Evolutionary conservation across 2,113 vertebrate genomes (phyloP), one percentile per base, ranked within the genome.

Genomic region (Dendrocopos noguchii): DNA sequence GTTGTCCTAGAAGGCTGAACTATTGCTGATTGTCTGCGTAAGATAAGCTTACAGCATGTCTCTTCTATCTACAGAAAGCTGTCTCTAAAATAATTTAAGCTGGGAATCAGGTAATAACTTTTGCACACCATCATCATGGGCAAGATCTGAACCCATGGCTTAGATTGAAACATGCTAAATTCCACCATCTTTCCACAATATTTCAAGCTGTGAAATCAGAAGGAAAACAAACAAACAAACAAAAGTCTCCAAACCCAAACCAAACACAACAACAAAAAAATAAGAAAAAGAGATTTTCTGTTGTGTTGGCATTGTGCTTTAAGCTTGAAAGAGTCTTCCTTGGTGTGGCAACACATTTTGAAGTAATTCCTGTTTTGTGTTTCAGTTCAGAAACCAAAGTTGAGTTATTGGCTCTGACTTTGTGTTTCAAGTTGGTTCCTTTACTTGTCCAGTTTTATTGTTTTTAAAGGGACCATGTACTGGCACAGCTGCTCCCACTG

Each of bases 311-410:
- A 72, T 42, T 15, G 6, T 68, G 39, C 18, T 91, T 86, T 86
- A 76, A 86, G 84, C 18, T 77, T 70, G 42, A 67, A 47, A 66
- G 36, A 74, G 55, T 75, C 70, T 90, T 88, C 66, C 80, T 76
- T 50, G 44, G 70, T 90, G 86, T 86, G 93, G 76, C 80, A 93
- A 80, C 64, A 80, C 86, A 70, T 86, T 95, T 83, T 91, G 88
- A 93, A 47, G 76, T 90, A 95, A 95, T 90, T 94, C 61, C 68
- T 94, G 34, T 93, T 96, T 96, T 91, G 82, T 93, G 73, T 87
- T 96, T 92, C 78, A 87, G 79, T 85, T 95, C 85, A 90, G 88
- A 90, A 83, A 73, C 56, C 86, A 86, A 79, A 20, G 0, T 81
- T 94, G 90, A 95, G 82, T 91, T 80, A 86, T 2, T 90, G 66